These are phyloP conservation scores for Synanthedon vespiformis DNA, from an alignment of 2,888 invertebrate species.

Conservation along the genomic window DNA sequence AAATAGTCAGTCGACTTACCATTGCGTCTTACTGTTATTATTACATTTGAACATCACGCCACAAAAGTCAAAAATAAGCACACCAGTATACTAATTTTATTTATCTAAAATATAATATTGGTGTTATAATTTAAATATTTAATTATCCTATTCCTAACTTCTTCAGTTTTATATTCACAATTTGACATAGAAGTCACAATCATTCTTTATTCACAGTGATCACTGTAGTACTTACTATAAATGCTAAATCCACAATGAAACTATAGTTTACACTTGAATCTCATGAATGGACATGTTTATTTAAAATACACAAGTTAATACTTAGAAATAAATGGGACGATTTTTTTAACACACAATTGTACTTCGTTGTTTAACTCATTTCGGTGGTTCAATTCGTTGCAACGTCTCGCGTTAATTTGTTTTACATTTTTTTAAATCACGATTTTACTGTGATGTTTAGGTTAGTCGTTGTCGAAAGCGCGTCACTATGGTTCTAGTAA, in stretches of 20 bases:
- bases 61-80: background rate
- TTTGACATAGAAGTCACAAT: background rate
- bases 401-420: constrained; percentile 23
- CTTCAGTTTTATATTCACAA: background rate
- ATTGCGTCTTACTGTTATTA: background rate
- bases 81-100: background rate
- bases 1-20: background rate
- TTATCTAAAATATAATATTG: constrained; percentile 7
- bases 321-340: background rate
- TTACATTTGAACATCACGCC: background rate
- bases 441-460: constrained; percentile 40
- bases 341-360: background rate
- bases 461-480: constrained; percentile 65
- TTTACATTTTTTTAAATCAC: constrained; percentile 20
- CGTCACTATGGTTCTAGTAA: constrained; percentile 62
- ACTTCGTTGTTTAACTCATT: background rate
- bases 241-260: background rate
- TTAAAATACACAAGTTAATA: background rate
- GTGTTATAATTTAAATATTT: constrained; percentile 8
- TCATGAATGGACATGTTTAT: background rate
- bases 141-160: background rate
- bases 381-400: constrained; percentile 40
- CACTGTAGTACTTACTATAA: background rate
- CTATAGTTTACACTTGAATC: background rate
- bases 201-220: background rate